Base-by-base conservation (phyloP, 2,113 vertebrate species). In the Pelecanus crispus region DNA sequence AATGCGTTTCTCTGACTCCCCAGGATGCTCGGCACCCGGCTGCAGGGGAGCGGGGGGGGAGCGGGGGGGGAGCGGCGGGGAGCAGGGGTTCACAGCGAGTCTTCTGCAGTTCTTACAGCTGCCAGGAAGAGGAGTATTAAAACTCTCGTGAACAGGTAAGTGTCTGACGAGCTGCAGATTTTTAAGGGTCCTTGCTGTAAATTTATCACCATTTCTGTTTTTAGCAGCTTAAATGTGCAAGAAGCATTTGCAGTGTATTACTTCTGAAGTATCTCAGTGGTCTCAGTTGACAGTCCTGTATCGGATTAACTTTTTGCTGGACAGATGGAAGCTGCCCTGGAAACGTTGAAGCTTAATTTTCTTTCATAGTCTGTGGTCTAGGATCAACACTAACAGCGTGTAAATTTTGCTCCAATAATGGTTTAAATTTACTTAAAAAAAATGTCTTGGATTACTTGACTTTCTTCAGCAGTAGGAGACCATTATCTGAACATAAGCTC, bases 1-100 rank as follows among this genome's bases (percentile, higher is more conserved):
- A 17, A 1, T 13, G 18, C 14, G 24, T 38, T 71, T 67, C 20
- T 20, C 22, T 45, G 26, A 22, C 10, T 18, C 65, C 28, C 34
- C 71, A 50, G 24, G 47, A 79, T n/a, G 73, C 31, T 40, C 0
- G 2, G 24, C n/a, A 38, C n/a, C 24, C 6, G 0, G 2, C 10
- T 53, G 18, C 22, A 17, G 11, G 7, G 36, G 31, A 79, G 15
- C n/a, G n/a, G n/a, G n/a, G n/a, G n/a, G n/a, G n/a, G n/a, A n/a
- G n/a, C n/a, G n/a, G n/a, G n/a, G n/a, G n/a, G n/a, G n/a, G n/a
- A n/a, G n/a, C n/a, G n/a, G n/a, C n/a, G n/a, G n/a, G 26, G 31
- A 75, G 9, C 75, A 26, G 42, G 9, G 19, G 5, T 34, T 53
- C 52, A 32, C 25, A 47, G 78, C 5, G 1, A 14, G 4, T 10